These are phyloP conservation scores for Arvicanthis niloticus DNA, from an alignment of 2,113 vertebrate genomes.

Conservation along the genomic window DNA sequence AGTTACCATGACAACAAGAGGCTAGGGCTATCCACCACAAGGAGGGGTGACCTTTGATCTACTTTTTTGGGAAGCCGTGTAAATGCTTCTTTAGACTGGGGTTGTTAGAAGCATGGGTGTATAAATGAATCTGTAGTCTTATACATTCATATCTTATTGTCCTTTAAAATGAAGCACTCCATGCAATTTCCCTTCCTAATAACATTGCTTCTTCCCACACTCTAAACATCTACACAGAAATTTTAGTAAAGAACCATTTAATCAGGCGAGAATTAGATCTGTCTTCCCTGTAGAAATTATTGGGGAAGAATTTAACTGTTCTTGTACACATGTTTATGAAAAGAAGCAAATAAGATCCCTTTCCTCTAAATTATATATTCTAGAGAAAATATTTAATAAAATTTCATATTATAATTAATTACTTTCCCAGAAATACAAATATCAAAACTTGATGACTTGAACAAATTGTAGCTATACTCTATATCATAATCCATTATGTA, in stretches of 20 bases:
- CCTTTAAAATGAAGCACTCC: not conserved
- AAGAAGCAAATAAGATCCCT: not conserved
- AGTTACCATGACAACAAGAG: no score
- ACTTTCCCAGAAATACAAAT: not conserved
- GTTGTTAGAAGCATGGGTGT: not conserved
- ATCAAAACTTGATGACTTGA: not conserved
- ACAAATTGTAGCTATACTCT: not conserved
- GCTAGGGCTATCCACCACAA: no score
- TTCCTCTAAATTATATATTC: not conserved
- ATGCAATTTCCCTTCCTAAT: not conserved
- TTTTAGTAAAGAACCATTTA: not conserved
- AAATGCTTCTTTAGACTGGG: not conserved
- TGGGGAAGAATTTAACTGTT: not conserved
- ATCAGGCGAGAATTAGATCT: constrained; percentile 9
- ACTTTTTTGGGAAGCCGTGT: not conserved
- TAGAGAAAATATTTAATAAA: not conserved
- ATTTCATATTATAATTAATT: not conserved
- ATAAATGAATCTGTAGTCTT: not conserved
- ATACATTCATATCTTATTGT: not conserved
- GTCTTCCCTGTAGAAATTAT: not conserved
- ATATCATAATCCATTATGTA: not conserved
- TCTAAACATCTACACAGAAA: not conserved
- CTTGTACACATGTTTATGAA: not conserved
- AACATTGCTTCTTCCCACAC: not conserved
- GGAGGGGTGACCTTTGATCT: not conserved